Percentiles rank a stretch among this genome's conserved stretches.
These are phyloP conservation scores for Cephalopholis sonnerati DNA, from an alignment of 2,113 vertebrate species.

Conservation along the genomic window DNA sequence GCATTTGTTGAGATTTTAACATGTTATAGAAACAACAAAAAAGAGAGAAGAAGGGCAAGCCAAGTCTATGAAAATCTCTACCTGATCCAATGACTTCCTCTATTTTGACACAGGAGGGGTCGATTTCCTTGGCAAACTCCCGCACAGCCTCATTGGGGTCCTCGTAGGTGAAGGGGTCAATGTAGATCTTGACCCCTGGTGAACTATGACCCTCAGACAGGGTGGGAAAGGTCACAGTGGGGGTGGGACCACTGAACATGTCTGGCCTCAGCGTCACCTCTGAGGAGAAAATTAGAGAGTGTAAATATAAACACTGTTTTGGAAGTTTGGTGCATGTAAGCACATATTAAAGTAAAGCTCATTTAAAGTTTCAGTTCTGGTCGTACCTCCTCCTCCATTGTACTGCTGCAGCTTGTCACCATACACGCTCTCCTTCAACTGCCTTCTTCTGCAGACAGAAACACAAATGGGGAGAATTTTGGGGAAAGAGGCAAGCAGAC, in stretches of 20 bases:
- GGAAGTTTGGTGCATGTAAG: neutral
- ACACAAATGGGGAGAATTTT: neutral
- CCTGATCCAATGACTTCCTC: constrained; percentile 83
- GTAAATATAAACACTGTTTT: neutral
- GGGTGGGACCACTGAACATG: constrained; percentile 77
- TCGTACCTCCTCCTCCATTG: constrained; percentile 94
- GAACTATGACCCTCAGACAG: constrained; percentile 79
- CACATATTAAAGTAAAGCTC: neutral
- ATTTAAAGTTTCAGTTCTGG: neutral
- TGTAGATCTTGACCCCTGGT: constrained; percentile 90
- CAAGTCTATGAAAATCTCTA: constrained; percentile 32
- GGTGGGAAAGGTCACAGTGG: constrained; percentile 81
- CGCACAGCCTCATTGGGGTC: constrained; percentile 86
- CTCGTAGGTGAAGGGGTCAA: constrained; percentile 96
- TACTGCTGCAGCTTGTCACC: constrained; percentile 98
- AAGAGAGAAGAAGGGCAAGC: neutral
- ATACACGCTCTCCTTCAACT: constrained; percentile 95
- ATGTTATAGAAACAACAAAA: neutral
- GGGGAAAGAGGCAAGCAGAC: neutral
- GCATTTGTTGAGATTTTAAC: constrained; percentile 1
- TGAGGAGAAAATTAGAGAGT: constrained; percentile 38
- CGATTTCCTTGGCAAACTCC: constrained; percentile 83
- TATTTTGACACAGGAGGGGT: constrained; percentile 81
- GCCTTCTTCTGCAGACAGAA: constrained; percentile 87
- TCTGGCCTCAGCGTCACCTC: constrained; percentile 90